Evolutionary conservation across 2,113 vertebrate species (phyloP).

Genomic region (Todiramphus chloris): DNA sequence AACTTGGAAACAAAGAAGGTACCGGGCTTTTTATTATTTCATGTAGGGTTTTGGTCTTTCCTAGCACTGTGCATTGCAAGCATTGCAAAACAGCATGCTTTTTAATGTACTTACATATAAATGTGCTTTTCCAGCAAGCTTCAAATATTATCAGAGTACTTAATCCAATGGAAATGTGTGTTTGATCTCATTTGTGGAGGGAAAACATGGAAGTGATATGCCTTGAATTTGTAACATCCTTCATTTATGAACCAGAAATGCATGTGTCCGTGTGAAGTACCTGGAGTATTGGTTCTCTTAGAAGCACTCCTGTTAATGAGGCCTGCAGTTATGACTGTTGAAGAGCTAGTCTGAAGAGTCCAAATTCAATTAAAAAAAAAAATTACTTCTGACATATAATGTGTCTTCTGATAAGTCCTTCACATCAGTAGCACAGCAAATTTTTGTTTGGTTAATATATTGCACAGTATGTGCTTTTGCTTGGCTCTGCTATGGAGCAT

Average conservation of each 20-base stretch:
- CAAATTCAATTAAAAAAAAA: not conserved
- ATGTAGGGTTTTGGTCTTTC: not conserved
- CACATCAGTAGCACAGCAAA: not conserved
- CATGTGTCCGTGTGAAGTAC: constrained; percentile 4
- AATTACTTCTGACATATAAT: not conserved
- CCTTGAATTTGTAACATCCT: constrained; percentile 8
- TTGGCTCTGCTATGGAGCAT: constrained; percentile 25
- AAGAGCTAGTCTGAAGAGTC: constrained; percentile 20
- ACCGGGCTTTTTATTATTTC: constrained; percentile 11
- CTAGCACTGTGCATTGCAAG: not conserved
- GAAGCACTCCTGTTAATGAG: constrained; percentile 14
- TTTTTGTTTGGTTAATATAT: not conserved
- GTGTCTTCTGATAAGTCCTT: constrained; percentile 3
- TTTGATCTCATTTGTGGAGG: constrained; percentile 16
- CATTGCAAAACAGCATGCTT: not conserved
- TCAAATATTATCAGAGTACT: constrained; percentile 6
- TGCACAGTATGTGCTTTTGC: not conserved
- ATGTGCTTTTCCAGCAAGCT: not conserved
- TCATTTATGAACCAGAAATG: not conserved
- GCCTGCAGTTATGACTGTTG: constrained; percentile 7
- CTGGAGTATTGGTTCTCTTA: not conserved
- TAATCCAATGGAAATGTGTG: not conserved
- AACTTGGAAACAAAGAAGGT: constrained; percentile 72
- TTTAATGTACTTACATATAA: not conserved
- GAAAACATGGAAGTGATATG: not conserved